Evolutionary conservation across 2,888 invertebrate species (phyloP).

Genomic region (Autographa pulchrina): DNA sequence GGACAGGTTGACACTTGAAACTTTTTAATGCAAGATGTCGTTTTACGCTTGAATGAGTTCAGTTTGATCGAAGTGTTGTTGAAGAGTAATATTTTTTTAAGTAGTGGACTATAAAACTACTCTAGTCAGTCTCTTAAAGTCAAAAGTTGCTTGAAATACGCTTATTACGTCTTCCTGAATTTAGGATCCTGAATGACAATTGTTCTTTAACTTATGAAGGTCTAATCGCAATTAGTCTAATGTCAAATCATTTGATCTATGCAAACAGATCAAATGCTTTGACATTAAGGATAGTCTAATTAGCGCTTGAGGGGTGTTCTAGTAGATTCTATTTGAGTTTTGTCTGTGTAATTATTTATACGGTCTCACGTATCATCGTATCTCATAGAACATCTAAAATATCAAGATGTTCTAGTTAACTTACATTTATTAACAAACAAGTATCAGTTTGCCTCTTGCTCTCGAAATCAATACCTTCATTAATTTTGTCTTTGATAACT

Average conservation of each 20-base stretch:
- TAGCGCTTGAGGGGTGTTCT: too few species aligned
- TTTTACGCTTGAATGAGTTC: conserved; percentile 27
- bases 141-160: too few species aligned
- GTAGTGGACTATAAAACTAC: conserved; percentile 3
- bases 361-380: conserved; percentile 33
- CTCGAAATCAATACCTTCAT: conserved; percentile 59
- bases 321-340: background rate
- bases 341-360: conserved; percentile 19
- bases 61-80: conserved; percentile 22
- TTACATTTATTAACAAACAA: conserved; percentile 45
- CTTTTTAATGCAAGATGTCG: conserved; percentile 49
- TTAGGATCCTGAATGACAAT: too few species aligned
- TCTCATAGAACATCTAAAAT: background rate
- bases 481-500: conserved; percentile 53
- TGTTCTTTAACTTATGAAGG: too few species aligned
- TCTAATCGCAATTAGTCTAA: too few species aligned
- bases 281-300: too few species aligned
- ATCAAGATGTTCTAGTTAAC: conserved; percentile 36
- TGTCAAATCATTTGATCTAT: too few species aligned
- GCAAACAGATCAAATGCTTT: too few species aligned
- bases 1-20: conserved; percentile 53
- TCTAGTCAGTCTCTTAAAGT: background rate
- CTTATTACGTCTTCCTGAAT: too few species aligned
- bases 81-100: conserved; percentile 22
- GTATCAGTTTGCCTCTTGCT: conserved; percentile 52